Evolutionary conservation across 1,140 invertebrate genomes (phyloP).

Genomic region (Lordiphosa stackelbergi): DNA sequence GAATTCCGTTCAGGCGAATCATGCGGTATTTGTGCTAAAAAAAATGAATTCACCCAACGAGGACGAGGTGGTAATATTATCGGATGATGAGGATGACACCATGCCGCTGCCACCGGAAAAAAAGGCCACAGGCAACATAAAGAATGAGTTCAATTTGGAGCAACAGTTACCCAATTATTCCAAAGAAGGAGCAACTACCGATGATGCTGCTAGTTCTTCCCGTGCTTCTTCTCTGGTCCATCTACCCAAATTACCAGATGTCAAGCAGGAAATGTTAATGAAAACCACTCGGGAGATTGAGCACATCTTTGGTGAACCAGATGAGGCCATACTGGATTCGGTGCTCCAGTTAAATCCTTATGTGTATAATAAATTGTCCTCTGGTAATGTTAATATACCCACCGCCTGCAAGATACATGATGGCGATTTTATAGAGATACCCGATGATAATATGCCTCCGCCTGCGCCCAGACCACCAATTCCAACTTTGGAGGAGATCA

Average conservation of each 20-base stretch:
- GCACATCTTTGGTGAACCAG: conserved; percentile 58
- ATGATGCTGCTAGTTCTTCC: background rate
- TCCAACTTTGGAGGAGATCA: background rate
- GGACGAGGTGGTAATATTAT: conserved; percentile 13
- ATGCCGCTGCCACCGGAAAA: background rate
- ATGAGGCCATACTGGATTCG: conserved; percentile 38
- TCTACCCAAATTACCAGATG: conserved; percentile 45
- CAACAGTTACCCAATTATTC: background rate
- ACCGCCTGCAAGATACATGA: conserved; percentile 17
- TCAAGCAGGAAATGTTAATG: conserved; percentile 45
- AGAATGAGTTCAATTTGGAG: conserved; percentile 1
- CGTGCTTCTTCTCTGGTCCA: conserved; percentile 21
- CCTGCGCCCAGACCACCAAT: background rate
- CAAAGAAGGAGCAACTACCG: background rate
- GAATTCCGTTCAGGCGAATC: conserved; percentile 8
- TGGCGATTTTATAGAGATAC: conserved; percentile 47
- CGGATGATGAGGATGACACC: conserved; percentile 5
- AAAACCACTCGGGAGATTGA: conserved; percentile 36
- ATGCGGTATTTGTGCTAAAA: conserved; percentile 31
- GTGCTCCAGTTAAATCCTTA: conserved; percentile 44
- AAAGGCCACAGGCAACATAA: too few relatives aligned
- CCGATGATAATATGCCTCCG: background rate
- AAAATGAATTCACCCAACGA: conserved; percentile 4
- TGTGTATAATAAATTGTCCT: conserved; percentile 33
- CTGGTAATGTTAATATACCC: background rate